Base-by-base conservation (phyloP, 1,140 invertebrate species). In the Eupristina koningsbergeri region DNA sequence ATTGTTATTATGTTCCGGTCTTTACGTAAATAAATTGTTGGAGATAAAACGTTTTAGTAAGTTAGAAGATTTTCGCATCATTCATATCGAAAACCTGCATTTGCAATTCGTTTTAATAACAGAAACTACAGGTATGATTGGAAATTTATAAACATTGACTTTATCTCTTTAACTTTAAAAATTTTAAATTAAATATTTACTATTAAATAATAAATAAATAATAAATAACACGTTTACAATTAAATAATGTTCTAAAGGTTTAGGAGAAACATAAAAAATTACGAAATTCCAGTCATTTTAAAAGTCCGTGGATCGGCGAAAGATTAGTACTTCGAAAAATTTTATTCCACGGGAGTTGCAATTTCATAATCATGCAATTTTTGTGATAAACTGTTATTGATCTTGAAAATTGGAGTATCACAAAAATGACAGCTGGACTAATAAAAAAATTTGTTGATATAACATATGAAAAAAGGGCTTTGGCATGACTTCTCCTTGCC, bases 301-400 rank as follows among this genome's bases (percentile, higher is more conserved):
- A 71, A 41, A 26, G 22, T 71, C 36, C 5, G 26, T n/a, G 36
- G n/a, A 41, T 71, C 36, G 22, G 36, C 36, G 36, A 39, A 3
- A 34, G 34, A 39, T 69, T 36, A 36, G 34, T 31, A 39, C 22
- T 69, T 69, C 3, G 34, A 13, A 19, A 71, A 71, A 71, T 19
- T 41, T 36, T n/a, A n/a, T n/a, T 26, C 67, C 41, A 11, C 67
- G 36, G 67, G 22, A n/a, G 11, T 41, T 71, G 64, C 39, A 41
- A 71, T 71, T 71, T 41, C n/a, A n/a, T 36, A 71, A 17, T 41
- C 39, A 71, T 36, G 15, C 36, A 19, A 71, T n/a, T 41, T 22
- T n/a, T 22, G 67, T 36, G 41, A 71, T 71, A 71, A 8, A 11
- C 36, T 31, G 67, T 71, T 71, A 71, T 71, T 71, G 41, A 71